A percentile compares a stretch with the other conserved stretches of the same genome.
Evolutionary conservation across 1,140 invertebrate species (phyloP).

Genomic region (Drosophila busckii): DNA sequence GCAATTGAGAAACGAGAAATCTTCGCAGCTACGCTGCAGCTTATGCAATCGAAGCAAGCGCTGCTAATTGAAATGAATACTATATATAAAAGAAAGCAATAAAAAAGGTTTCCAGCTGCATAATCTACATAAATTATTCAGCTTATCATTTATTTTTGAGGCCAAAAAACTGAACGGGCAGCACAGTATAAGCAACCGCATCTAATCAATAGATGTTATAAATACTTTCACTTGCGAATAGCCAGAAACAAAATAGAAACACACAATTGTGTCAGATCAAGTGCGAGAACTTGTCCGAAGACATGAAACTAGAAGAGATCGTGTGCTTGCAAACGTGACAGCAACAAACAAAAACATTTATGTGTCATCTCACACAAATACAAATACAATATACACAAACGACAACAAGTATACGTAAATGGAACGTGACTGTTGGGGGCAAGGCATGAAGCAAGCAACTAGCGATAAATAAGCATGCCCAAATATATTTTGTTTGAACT

Average conservation of each 20-base stretch:
- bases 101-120: neutral
- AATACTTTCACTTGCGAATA: conserved; percentile 70
- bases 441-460: neutral
- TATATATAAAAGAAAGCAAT: neutral
- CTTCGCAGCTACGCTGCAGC: too few species aligned
- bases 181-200: neutral
- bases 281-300: conserved; percentile 1
- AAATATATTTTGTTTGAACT: conserved; percentile 58
- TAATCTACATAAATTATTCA: neutral
- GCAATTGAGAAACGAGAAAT: conserved; percentile 13
- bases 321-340: conserved; percentile 63
- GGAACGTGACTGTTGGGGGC: conserved; percentile 3
- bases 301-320: conserved; percentile 20
- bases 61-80: too few species aligned
- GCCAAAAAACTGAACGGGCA: too few species aligned
- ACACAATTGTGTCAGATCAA: conserved; percentile 41
- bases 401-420: neutral
- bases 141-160: conserved; percentile 6
- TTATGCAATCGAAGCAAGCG: too few species aligned
- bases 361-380: conserved; percentile 40
- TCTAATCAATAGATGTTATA: conserved; percentile 21
- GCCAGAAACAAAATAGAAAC: conserved; percentile 70
- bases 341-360: conserved; percentile 54
- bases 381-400: conserved; percentile 1
- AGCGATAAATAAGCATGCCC: conserved; percentile 54